Evolutionary conservation across 2,888 invertebrate genomes (phyloP), one percentile per base, ranked within the genome.

Genomic region (Morpho achilles): DNA sequence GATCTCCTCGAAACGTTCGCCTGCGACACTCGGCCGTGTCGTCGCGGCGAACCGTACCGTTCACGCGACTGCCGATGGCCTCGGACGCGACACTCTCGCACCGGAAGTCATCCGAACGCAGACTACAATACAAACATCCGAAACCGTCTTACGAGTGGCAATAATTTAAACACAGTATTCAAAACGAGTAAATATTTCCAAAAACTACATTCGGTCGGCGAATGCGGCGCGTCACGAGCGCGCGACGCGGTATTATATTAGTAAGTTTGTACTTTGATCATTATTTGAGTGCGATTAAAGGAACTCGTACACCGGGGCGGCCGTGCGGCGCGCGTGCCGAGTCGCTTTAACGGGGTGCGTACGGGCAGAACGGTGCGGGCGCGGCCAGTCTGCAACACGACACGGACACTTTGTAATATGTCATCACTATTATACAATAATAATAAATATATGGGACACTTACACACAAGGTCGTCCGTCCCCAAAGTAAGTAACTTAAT

Each of bases 111-210:
- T 8, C 48, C 23, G 48, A 32, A 50, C 40, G 46, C 53, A 57
- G 45, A 50, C 61, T 53, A 52, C 57, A 40, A 52, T 58, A 53
- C 57, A 50, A 62, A 54, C 64, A 58, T 63, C 60, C 67, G 62
- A 63, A 61, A 59, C 62, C 59, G 60, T 60, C 3, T 60, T 53
- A 61, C 60, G 57, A 64, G 63, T 60, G 62, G 62, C 61, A 58
- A 60, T 60, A 56, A 60, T 63, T 67, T 67, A 67, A 68, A 69
- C 65, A 68, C 69, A 64, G 67, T 67, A 67, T 69, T 69, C 72
- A 71, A 77, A 76, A 77, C 69, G 75, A 79, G 80, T 80, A 82
- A 80, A 82, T 76, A 79, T 74, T 73, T 80, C 80, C 76, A 81
- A 80, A 79, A 79, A 73, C 71, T 75, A 73, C 70, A 67, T 68